Conservation (phyloP, 1,140 invertebrate genomes). For the Hirudo medicinalis region DNA sequence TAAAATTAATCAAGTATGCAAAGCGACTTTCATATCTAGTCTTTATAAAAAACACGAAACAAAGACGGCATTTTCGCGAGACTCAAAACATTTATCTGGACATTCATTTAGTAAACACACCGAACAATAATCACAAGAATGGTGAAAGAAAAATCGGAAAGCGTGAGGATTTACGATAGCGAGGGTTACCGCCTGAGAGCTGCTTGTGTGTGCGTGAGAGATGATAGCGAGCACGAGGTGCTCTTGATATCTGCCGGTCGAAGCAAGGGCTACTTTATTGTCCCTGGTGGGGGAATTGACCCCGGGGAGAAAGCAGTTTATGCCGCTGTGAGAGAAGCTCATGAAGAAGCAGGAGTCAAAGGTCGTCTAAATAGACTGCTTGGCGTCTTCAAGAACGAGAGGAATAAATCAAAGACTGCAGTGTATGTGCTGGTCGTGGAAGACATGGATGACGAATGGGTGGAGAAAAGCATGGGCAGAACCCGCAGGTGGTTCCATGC, state of each 20-base stretch:
- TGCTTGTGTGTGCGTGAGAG: conserved; percentile 83
- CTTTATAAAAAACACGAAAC: no score
- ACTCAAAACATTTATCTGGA: no score
- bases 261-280: conserved; percentile 76
- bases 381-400: conserved; percentile 82
- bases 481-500: conserved; percentile 80
- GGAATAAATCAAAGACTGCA: conserved; percentile 78
- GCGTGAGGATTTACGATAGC: conserved; percentile 80
- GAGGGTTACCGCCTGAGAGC: conserved; percentile 81
- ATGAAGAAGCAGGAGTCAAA: conserved; percentile 83
- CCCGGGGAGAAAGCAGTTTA: conserved; percentile 64
- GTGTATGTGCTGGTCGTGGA: conserved; percentile 83
- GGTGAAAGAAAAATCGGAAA: conserved; percentile 91
- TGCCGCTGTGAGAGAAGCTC: conserved; percentile 76
- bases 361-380: conserved; percentile 72
- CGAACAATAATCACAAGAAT: conserved; percentile 41
- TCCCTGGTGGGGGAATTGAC: conserved; percentile 89
- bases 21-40: no score
- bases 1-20: not conserved
- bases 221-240: conserved; percentile 79
- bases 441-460: conserved; percentile 81
- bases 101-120: no score
- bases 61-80: no score
- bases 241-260: conserved; percentile 78
- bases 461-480: conserved; percentile 73